Evolutionary conservation across 2,888 invertebrate genomes (phyloP), one percentile per base, ranked within the genome.

Genomic region (Xanthorhoe spadicearia): DNA sequence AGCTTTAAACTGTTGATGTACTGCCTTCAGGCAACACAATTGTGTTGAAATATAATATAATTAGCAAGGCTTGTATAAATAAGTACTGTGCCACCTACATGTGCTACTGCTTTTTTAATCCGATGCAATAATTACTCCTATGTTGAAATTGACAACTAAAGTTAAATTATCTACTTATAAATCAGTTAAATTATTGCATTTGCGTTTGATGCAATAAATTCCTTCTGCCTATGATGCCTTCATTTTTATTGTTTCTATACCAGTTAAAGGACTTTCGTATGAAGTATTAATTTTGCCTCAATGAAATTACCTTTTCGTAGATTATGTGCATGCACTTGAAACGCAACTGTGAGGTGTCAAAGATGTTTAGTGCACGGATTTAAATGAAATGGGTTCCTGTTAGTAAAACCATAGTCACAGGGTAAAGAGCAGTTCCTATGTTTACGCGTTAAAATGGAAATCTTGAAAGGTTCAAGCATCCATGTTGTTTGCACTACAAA

Each of bases 291-390:
- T 32, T 32, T 32, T 32, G 32, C 6, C 32, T 32, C 32, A 32
- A 6, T 7, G 6, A 32, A 32, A 13, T 13, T 1, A 9, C 3
- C 13, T 13, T 43, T 10, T 53, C n/a, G 52, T 23, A 46, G 46
- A 23, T 48, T 17, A 50, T 18, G n/a, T n/a, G n/a, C 38, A 15
- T 35, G 50, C 60, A 70, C 23, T 67, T 72, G 66, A 75, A 75
- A 76, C 75, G 64, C 73, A 50, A 73, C 72, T 72, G 76, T 75
- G 53, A 43, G 73, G 69, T 61, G n/a, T 35, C 49, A 68, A 70
- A 72, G 76, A 81, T 82, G 83, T 83, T 83, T 80, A 81, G 79
- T 78, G 74, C 72, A 78, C 78, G 81, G 79, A 81, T 84, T 82
- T 78, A 71, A 82, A 80, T 76, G 76, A 71, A 81, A 85, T 78